phyloP scores from a whole-genome alignment of 2,113 vertebrate genomes.

The Etheostoma cragini region DNA sequence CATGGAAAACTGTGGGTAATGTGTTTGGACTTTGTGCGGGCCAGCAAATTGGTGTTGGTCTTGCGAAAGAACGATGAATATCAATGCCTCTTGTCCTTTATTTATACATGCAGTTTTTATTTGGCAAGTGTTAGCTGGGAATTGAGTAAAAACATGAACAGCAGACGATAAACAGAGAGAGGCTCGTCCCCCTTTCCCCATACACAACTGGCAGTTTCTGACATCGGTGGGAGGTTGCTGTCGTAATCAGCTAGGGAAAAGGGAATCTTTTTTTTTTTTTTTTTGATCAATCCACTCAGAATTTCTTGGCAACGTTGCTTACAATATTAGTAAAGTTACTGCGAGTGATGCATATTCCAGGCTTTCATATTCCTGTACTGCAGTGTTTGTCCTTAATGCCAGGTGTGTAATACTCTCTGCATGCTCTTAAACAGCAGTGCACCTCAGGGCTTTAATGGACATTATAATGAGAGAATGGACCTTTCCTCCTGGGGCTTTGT shows the following conservation, averaged over 20 bases:
- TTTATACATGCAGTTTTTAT: slow-evolving; percentile 51
- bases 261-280: slow-evolving; percentile 29
- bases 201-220: slow-evolving; percentile 22
- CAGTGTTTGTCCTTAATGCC: slow-evolving; percentile 40
- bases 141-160: slow-evolving; percentile 39
- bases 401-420: slow-evolving; percentile 16
- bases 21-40: slow-evolving; percentile 50
- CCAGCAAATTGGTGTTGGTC: slow-evolving; percentile 41
- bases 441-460: slow-evolving; percentile 34
- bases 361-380: slow-evolving; percentile 35
- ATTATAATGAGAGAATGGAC: slow-evolving; percentile 15
- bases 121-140: slow-evolving; percentile 44
- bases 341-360: slow-evolving; percentile 26
- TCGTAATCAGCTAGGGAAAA: slow-evolving; percentile 32
- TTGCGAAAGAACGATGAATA: slow-evolving; percentile 40
- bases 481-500: slow-evolving; percentile 30
- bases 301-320: slow-evolving; percentile 46
- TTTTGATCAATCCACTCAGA: slow-evolving; percentile 38
- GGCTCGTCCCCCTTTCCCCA: slow-evolving; percentile 15
- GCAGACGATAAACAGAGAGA: slow-evolving; percentile 38
- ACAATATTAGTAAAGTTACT: slow-evolving; percentile 31
- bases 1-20: slow-evolving; percentile 52
- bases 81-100: slow-evolving; percentile 20
- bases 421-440: slow-evolving; percentile 22
- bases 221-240: slow-evolving; percentile 14